Conservation (phyloP, 2,797 vertebrate genomes). For the Danio jaintianensis region DNA sequence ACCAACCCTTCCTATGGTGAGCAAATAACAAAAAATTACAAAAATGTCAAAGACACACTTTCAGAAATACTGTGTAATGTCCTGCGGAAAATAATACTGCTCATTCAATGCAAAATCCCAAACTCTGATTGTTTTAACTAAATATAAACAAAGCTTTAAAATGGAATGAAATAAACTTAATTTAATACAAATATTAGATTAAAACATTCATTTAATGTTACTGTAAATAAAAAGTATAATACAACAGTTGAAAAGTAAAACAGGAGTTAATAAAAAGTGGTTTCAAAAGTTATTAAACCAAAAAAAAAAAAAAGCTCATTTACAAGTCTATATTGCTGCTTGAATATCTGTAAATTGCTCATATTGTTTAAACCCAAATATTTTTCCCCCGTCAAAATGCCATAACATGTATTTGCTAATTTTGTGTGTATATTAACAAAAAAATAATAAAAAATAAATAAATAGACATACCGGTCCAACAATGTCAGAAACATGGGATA, state of each 20-base stretch:
- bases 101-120: too few species aligned
- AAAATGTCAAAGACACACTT: not conserved
- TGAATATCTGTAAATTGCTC: too few species aligned
- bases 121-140: too few species aligned
- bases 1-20: conserved; percentile 86
- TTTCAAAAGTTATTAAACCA: too few species aligned
- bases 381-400: not conserved
- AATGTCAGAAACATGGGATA: conserved; percentile 93
- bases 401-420: not conserved
- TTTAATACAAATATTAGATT: too few species aligned
- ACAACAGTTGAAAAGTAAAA: too few species aligned
- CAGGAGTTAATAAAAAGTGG: too few species aligned
- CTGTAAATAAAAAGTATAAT: too few species aligned
- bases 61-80: not conserved
- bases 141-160: not conserved
- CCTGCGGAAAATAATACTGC: not conserved
- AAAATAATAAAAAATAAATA: not conserved
- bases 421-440: not conserved
- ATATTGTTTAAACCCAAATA: not conserved
- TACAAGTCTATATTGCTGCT: too few species aligned
- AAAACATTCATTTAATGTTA: too few species aligned
- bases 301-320: too few species aligned
- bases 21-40: not conserved
- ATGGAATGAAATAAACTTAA: too few species aligned
- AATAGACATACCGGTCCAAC: conserved; percentile 87